Base-by-base conservation (phyloP, 2,113 vertebrate species). In the Phyllostomus discolor region DNA sequence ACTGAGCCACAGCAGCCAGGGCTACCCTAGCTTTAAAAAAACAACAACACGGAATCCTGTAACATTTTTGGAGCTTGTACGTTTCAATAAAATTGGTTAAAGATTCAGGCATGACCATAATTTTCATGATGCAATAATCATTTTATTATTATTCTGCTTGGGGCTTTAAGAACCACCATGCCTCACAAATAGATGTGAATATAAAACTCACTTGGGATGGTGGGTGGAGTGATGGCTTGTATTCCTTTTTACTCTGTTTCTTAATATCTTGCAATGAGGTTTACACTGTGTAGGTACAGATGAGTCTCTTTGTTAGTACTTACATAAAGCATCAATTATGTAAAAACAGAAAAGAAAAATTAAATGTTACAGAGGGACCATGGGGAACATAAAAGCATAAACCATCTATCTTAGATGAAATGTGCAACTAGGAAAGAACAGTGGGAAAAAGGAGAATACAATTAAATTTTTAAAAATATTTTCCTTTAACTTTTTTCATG, bases 301-400 rank as follows among this genome's bases (percentile, higher is more conserved):
- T 88, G 57, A 91, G n/a, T 70, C 48, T 67, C 31, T 96, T 35
- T 87, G 46, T 73, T 87, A 69, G n/a, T 87, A 46, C n/a, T 69
- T 90, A 43, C 83, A 91, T 10, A 92, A 84, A 57, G 52, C n/a
- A 35, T 90, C 46, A 82, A 33, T 91, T 96, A 96, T 28, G 16
- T 87, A 50, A 88, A 93, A 95, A 70, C 28, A 57, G 20, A 54
- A 88, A 91, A 94, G 43, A 90, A 75, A 78, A 76, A 67, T 48
- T 35, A 82, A 93, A 66, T 82, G n/a, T 83, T 89, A 85, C 6
- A 67, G 38, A 69, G 38, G 17, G 24, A 41, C n/a, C 22, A 62
- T 46, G 22, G n/a, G 83, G 70, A 70, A 90, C 26, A 38, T 78
- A 83, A 90, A 88, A 94, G 64, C 69, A 93, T 76, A 96, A 95